A percentile compares a stretch with the other conserved stretches of the same genome.
Conservation (phyloP, 2,888 invertebrate genomes). For the Eilema sororculum region DNA sequence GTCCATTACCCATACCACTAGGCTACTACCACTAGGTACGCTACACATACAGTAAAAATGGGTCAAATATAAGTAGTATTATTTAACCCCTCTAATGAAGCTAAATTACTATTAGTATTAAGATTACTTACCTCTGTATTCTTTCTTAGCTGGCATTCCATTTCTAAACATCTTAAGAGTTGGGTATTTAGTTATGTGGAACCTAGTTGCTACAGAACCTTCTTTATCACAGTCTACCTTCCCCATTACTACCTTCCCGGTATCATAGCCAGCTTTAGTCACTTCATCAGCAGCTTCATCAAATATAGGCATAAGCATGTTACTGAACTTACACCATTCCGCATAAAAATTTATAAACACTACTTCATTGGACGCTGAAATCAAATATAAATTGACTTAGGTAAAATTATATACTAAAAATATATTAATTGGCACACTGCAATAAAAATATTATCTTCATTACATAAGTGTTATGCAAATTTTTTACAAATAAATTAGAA, state of each 20-base stretch:
- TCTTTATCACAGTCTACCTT: constrained; percentile 99
- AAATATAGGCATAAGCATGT: constrained; percentile 97
- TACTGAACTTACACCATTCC: constrained; percentile 99
- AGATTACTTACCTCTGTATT: constrained; percentile 92
- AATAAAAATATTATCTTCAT: neutral
- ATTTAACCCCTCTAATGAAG: neutral
- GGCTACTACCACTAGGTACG: too few relatives aligned
- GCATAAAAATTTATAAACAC: constrained; percentile 99
- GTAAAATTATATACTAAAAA: neutral
- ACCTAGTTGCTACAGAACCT: constrained; percentile 94
- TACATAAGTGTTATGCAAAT: neutral
- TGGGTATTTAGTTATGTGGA: constrained; percentile 99
- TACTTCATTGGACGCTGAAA: constrained; percentile 97
- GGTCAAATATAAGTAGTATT: neutral
- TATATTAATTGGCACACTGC: neutral
- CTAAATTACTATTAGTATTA: constrained; percentile 1
- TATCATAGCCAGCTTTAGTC: constrained; percentile 91
- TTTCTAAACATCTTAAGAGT: constrained; percentile 98
- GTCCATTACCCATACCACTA: too few relatives aligned
- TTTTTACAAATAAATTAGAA: neutral
- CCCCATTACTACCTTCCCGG: constrained; percentile 96
- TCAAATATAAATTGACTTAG: constrained; percentile 21
- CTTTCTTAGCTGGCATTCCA: constrained; percentile 95
- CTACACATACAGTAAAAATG: too few relatives aligned
- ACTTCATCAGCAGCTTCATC: constrained; percentile 97